Evolutionary conservation across 2,797 vertebrate genomes (phyloP).

Genomic region (Sylvia borin): DNA sequence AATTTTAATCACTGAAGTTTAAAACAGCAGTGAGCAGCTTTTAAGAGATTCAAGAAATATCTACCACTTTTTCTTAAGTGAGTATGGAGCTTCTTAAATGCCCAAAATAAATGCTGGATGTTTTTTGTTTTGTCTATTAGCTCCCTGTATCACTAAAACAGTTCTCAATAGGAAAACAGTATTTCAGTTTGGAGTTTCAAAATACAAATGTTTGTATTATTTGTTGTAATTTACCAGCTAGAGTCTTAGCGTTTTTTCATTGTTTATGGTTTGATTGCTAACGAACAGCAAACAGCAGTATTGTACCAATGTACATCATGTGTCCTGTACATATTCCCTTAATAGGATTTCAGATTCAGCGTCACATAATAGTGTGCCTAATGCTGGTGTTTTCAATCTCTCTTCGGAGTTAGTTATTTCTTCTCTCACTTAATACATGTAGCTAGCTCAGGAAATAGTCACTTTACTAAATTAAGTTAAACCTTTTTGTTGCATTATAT

Average conservation of each 20-base stretch:
- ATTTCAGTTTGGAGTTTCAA: not conserved
- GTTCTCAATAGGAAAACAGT: not conserved
- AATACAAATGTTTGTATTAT: not conserved
- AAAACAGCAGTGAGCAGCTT: not conserved
- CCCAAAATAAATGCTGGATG: not conserved
- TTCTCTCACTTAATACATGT: not conserved
- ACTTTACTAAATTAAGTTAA: not conserved
- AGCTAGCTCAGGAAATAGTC: not conserved
- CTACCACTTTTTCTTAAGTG: not conserved
- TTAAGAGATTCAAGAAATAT: not conserved
- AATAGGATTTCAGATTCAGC: not conserved
- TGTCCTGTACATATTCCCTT: not conserved
- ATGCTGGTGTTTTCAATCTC: not conserved
- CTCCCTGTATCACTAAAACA: not conserved
- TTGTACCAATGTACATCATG: not conserved
- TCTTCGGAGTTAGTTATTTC: not conserved
- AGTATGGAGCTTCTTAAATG: not conserved
- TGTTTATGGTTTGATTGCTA: not conserved
- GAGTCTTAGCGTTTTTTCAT: not conserved
- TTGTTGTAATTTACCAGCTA: not conserved
- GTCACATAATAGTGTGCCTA: not conserved
- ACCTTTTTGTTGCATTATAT: not conserved
- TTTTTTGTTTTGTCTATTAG: not conserved
- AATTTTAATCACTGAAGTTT: not conserved
- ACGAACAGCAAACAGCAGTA: not conserved